Base-by-base conservation (phyloP, 2,113 vertebrate species). In the Coptodon bakossiorum region DNA sequence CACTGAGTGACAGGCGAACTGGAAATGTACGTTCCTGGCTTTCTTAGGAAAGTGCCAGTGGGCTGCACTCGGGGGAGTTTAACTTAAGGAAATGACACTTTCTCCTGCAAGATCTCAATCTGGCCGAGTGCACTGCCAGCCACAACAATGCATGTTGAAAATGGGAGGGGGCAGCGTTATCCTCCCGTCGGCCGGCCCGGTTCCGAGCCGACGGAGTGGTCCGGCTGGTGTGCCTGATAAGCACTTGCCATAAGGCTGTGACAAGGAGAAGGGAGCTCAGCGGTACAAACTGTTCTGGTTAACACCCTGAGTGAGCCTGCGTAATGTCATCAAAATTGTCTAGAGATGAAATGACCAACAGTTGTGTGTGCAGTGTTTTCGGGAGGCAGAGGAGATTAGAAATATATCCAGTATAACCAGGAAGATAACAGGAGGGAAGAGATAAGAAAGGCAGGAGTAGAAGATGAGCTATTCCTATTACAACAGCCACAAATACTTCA, bases 91-190 rank as follows among this genome's bases (percentile, higher is more conserved):
- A 97, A 96, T 96, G 92, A 96, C 95, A 97, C 94, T 82, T 97
- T 97, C 97, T 97, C 96, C 96, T 86, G 90, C 91, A 94, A 94
- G 96, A 97, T 97, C 94, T 95, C 93, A 93, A 96, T 97, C 96
- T 96, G 95, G 90, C 91, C 82, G 93, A 96, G 96, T 93, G 90
- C 36, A 11, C 92, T 80, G 92, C 95, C 96, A 96, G 94, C 88
- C 95, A 96, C 90, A 97, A 98, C 97, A 98, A 97, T 97, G 95
- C 91, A 80, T 96, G 97, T 96, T 97, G 96, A 97, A 97, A 97
- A 96, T 88, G 94, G 94, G 92, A 89, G 87, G 16, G 27, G 85
- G 71, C n/a, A 81, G 3, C 36, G 36, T 94, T 94, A 93, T 92
- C 93, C 86, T 76, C 66, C 95, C 87, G 2, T 40, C 2, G 24